phyloP scores from a whole-genome alignment of 2,797 vertebrate genomes.

The Heterohyrax brucei region DNA sequence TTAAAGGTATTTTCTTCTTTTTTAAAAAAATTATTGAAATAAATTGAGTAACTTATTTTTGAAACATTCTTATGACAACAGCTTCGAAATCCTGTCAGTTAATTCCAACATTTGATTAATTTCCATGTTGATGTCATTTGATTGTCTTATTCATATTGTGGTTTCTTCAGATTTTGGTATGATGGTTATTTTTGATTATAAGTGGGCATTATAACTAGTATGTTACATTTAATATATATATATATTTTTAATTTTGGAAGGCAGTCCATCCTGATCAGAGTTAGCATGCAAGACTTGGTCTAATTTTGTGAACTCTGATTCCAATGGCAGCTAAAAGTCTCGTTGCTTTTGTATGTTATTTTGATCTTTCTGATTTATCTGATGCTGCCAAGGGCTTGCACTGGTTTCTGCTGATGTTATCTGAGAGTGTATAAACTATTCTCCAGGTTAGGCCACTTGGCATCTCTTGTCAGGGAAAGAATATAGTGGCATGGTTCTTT shows the following conservation, averaged over 20 bases:
- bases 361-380: background rate
- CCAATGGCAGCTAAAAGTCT: background rate
- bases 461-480: background rate
- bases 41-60: conserved; percentile 33
- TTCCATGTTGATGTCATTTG: background rate
- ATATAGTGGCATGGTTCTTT: background rate
- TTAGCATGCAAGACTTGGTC: background rate
- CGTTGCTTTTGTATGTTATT: background rate
- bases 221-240: background rate
- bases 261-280: background rate
- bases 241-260: conserved; percentile 17
- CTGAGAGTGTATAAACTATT: background rate
- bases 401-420: background rate
- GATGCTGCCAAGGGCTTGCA: background rate
- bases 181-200: conserved; percentile 15
- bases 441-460: background rate
- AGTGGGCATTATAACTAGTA: background rate
- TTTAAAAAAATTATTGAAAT: background rate
- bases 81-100: conserved; percentile 36
- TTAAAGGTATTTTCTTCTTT: background rate
- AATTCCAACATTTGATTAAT: background rate
- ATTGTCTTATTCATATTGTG: conserved; percentile 25
- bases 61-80: background rate
- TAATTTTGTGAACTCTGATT: background rate
- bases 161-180: background rate